Evolutionary conservation across 1,140 invertebrate genomes (phyloP).

Genomic region (Colletes gigas): DNA sequence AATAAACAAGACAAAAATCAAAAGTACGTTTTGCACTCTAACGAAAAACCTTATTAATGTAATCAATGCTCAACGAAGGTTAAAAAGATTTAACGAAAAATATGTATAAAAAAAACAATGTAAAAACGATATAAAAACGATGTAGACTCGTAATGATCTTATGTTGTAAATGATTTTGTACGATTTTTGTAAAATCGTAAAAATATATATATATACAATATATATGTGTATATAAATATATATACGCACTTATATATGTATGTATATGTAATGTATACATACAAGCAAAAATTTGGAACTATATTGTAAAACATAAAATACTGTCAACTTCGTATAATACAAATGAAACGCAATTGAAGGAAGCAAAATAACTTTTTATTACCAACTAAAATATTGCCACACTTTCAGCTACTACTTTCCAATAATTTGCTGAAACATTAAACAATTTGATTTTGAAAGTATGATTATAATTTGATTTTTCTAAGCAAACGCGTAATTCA

Average conservation of each 20-base stretch:
- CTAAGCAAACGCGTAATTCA: not conserved
- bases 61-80: slow-evolving; percentile 74
- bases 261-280: slow-evolving; percentile 10
- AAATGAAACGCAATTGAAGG: slow-evolving; percentile 49
- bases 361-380: slow-evolving; percentile 49
- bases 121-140: slow-evolving; percentile 65
- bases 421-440: slow-evolving; percentile 22
- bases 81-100: slow-evolving; percentile 72
- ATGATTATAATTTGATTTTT: not conserved
- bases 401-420: slow-evolving; percentile 22
- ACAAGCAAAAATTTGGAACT: slow-evolving; percentile 58
- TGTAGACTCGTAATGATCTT: slow-evolving; percentile 50
- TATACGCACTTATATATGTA: slow-evolving; percentile 22
- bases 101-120: slow-evolving; percentile 67
- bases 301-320: slow-evolving; percentile 73
- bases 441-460: not conserved
- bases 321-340: slow-evolving; percentile 67
- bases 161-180: slow-evolving; percentile 37
- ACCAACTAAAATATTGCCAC: slow-evolving; percentile 68
- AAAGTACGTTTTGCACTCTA: slow-evolving; percentile 34
- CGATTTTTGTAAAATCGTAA: slow-evolving; percentile 55
- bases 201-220: slow-evolving; percentile 54
- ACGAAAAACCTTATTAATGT: slow-evolving; percentile 60
- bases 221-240: slow-evolving; percentile 34
- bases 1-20: slow-evolving; percentile 51